A percentile compares a stretch with the other conserved stretches of the same genome.
Evolutionary conservation across 1,140 invertebrate species (phyloP).

Genomic region (Grapholita molesta): DNA sequence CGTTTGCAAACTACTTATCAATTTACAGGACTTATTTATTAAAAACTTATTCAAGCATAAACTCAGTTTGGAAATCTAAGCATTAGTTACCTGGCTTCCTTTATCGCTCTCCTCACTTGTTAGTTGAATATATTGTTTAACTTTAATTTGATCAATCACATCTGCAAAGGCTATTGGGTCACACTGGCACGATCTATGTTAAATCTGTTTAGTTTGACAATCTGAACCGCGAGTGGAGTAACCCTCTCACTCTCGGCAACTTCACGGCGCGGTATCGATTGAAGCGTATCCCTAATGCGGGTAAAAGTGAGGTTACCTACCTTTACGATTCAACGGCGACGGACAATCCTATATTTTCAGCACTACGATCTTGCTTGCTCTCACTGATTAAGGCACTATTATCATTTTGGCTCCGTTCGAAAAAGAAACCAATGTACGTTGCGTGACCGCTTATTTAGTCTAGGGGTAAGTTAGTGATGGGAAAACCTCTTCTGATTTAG

Average conservation of each 20-base stretch:
- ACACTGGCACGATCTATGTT: not conserved
- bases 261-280: constrained; percentile 15
- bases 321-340: not conserved
- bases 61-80: not conserved
- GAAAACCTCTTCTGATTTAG: not conserved
- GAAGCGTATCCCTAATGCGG: not conserved
- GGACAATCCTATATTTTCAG: not conserved
- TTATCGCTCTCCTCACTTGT: not conserved
- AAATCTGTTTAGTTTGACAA: not conserved
- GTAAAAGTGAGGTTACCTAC: not conserved
- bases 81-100: not conserved
- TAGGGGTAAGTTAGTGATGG: constrained; percentile 8
- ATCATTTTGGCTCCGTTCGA: not conserved
- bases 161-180: not conserved
- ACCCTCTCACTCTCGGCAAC: constrained; percentile 5
- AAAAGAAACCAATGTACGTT: not conserved
- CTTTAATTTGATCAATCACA: not conserved
- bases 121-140: not conserved
- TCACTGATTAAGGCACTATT: constrained; percentile 19
- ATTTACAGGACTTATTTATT: not conserved
- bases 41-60: too few relatives aligned
- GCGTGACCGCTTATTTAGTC: constrained; percentile 4
- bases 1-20: not conserved
- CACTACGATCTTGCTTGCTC: not conserved
- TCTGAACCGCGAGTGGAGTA: not conserved